Base-by-base conservation (phyloP, 2,113 vertebrate species). In the Thunnus thynnus region DNA sequence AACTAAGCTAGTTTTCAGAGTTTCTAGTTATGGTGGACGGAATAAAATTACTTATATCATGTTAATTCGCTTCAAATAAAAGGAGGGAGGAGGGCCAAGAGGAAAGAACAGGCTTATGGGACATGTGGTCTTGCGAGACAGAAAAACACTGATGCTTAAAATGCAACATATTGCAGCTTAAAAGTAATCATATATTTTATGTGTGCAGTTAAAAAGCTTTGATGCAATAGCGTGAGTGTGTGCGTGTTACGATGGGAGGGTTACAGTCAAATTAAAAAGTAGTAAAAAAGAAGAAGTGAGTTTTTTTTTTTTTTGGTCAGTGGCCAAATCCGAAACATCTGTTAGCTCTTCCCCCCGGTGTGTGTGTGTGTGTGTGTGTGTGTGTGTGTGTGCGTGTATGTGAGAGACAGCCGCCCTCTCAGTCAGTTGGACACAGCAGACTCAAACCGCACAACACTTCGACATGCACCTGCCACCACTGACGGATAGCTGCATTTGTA, bases 271-370 rank as follows among this genome's bases (percentile, higher is more conserved):
- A 78, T 72, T 56, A 85, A 83, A 41, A 85, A 80, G 54, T 18
- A 63, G 17, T 44, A 83, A 62, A 86, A 85, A 93, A 83, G 63
- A 75, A 86, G 80, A 85, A 88, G 72, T 80, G 56, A 16, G 14
- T 55, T 66, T 86, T 79, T 70, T 61, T 74, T 36, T 5, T 36
- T 41, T 8, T 87, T 83, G 63, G 82, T 78, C 65, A 69, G 47
- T 6, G 2, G 65, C 76, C 79, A 78, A 82, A 85, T 76, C 70
- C 3, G 5, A 90, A 90, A 92, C 89, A 92, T 90, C 91, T 92
- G 92, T 50, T 81, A n/a, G 36, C 63, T 66, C 56, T 54, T 78
- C 54, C 82, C 80, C 75, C 64, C 32, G n/a, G 36, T 69, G 70
- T 27, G 84, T 17, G 41, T 66, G 78, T 60, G 54, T 68, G 60